Conservation (phyloP, 2,113 vertebrate genomes). For the Phodopus roborovskii region DNA sequence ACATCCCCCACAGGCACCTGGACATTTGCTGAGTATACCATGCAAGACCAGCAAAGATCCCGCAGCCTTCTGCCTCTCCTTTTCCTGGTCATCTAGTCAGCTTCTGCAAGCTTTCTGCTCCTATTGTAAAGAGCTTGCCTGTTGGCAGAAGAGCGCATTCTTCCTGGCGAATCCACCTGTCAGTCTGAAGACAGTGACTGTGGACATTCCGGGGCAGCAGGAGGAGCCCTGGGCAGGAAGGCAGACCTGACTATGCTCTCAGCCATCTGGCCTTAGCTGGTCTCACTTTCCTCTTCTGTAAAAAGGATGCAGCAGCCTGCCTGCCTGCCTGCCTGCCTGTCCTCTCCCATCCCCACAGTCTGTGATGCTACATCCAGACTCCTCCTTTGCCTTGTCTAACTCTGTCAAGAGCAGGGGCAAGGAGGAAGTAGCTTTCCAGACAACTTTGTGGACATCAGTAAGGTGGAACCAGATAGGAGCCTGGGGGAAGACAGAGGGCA, state of each 20-base stretch:
- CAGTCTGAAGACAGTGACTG: neutral
- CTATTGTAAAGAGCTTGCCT: neutral
- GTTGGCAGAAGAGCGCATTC: neutral
- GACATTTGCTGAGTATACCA: neutral
- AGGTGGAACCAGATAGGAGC: neutral
- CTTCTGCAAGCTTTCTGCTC: neutral
- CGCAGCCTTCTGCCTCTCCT: neutral
- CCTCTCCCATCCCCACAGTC: slow-evolving; percentile 41
- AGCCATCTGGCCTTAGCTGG: neutral
- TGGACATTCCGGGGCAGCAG: neutral
- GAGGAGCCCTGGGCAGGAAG: neutral
- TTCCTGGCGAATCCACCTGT: neutral
- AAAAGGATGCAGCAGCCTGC: slow-evolving; percentile 12
- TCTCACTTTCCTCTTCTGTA: slow-evolving; percentile 49
- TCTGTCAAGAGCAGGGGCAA: slow-evolving; percentile 26
- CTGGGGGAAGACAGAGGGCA: neutral
- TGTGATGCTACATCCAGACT: slow-evolving; percentile 47
- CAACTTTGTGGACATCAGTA: slow-evolving; percentile 43
- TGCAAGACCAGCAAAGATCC: neutral
- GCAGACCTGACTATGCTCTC: neutral
- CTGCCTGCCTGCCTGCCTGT: slow-evolving; percentile 47
- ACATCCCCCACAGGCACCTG: rapidly evolving
- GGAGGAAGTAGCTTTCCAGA: neutral
- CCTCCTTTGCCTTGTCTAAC: slow-evolving; percentile 14
- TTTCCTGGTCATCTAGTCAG: neutral